phyloP scores from a whole-genome alignment of 1,140 invertebrate genomes.

The Brachionus koreanus region DNA sequence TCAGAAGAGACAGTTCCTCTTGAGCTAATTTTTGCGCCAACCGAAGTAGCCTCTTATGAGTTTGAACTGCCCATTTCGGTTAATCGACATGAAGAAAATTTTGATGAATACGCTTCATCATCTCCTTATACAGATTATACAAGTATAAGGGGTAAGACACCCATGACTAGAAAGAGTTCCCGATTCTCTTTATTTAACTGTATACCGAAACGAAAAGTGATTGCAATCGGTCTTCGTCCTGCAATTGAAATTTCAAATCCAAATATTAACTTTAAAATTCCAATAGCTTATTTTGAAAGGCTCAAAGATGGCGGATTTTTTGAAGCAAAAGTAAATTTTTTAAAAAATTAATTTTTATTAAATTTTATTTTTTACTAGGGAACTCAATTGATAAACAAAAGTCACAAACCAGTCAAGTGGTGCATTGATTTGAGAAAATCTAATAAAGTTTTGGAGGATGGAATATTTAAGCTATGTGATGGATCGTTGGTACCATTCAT shows the following conservation, averaged over 20 bases:
- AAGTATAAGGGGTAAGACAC: background rate
- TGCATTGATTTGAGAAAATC: conserved; percentile 51
- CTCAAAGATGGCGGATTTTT: conserved; percentile 37
- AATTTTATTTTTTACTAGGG: background rate
- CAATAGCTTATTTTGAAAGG: conserved; percentile 24
- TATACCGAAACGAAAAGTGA: conserved; percentile 27
- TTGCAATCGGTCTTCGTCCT: conserved; percentile 25
- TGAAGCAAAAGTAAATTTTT: conserved; percentile 20
- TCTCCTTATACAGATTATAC: conserved; percentile 24
- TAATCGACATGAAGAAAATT: background rate
- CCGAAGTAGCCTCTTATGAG: conserved; percentile 50
- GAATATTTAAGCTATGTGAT: conserved; percentile 51
- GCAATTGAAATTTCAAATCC: conserved; percentile 34
- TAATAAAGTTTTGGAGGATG: conserved; percentile 50
- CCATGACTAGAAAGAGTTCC: conserved; percentile 2
- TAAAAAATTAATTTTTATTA: background rate
- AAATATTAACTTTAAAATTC: conserved; percentile 30
- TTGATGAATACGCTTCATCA: background rate
- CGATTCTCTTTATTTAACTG: background rate
- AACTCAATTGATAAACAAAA: conserved; percentile 51
- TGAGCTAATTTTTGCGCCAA: conserved; percentile 54
- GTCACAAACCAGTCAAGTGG: conserved; percentile 52
- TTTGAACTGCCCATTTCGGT: conserved; percentile 29
- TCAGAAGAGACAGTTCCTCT: conserved; percentile 51
- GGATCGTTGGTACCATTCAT: conserved; percentile 50